Base-by-base conservation (phyloP, 1,140 invertebrate species). In the Neodiprion fabricii region DNA sequence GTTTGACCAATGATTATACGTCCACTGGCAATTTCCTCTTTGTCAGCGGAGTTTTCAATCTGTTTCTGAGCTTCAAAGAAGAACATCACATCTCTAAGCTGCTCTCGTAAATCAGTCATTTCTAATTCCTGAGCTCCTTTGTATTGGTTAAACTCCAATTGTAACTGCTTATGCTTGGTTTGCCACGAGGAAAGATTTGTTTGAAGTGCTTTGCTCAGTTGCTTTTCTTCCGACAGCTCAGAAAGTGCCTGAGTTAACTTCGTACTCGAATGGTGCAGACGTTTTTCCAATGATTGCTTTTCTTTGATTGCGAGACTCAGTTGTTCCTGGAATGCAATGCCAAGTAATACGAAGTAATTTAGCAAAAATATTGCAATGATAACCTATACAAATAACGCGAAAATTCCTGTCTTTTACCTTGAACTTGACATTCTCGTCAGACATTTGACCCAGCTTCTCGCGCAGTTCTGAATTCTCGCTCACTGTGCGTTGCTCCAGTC, bases 41-140 rank as follows among this genome's bases (percentile, higher is more conserved):
- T 89, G 17, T 92, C 76, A 12, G 89, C 88, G 0, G 91, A 92
- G 75, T 91, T 90, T 76, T 90, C 90, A 77, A 93, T 91, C 77
- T 89, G 89, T 23, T 94, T 90, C 82, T 95, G 94, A 10, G 96
- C 97, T 80, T 99, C 96, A 72, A 99, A 91, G 85, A 95, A 98
- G 89, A 99, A 97, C 96, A 99, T 98, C 1, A 99, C 89, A 91
- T 99, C 98, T 12, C 96, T 89, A 0, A 99, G 89, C 89, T 99
- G 97, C 78, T 99, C 97, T 79, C 95, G 92, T 10, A 99, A 89
- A 14, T 98, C 96, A 0, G 84, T 75, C 2, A 98, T 90, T 91
- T 98, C 95, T 79, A 90, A 84, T 69, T 95, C 92, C 82, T 94
- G 94, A 23, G 79, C 75, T 12, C 78, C 81, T 80, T 90, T 89